These are phyloP conservation scores for Corythornis vintsioides DNA, from an alignment of 2,113 vertebrate species.

Conservation along the genomic window DNA sequence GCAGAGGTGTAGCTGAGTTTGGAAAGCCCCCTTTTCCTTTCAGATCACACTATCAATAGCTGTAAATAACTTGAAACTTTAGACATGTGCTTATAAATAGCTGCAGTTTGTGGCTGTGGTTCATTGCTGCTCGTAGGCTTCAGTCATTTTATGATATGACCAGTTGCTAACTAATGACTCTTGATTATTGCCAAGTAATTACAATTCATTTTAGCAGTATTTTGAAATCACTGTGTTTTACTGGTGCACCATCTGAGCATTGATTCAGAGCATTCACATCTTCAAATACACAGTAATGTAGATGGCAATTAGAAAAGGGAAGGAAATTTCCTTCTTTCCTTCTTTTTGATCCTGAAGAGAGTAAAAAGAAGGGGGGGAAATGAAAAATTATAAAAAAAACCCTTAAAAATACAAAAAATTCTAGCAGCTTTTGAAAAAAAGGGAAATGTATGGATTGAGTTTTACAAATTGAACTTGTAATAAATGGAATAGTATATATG, in stretches of 20 bases:
- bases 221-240: neutral
- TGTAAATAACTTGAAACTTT: neutral
- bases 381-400: too few species aligned
- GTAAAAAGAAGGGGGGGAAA: neutral
- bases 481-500: neutral
- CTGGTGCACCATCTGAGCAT: neutral
- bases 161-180: neutral
- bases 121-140: neutral
- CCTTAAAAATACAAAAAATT: neutral
- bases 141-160: neutral
- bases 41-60: neutral
- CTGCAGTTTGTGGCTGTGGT: neutral
- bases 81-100: constrained; percentile 9
- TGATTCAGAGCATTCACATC: neutral
- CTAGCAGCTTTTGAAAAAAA: neutral
- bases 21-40: neutral
- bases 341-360: neutral
- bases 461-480: neutral
- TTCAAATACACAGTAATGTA: neutral
- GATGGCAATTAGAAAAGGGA: neutral
- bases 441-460: neutral
- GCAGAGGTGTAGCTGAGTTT: neutral
- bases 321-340: neutral
- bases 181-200: neutral
- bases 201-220: neutral